These are phyloP conservation scores for Trachelus stipa DNA, from an alignment of 2,888 invertebrate species.

Conservation along the genomic window DNA sequence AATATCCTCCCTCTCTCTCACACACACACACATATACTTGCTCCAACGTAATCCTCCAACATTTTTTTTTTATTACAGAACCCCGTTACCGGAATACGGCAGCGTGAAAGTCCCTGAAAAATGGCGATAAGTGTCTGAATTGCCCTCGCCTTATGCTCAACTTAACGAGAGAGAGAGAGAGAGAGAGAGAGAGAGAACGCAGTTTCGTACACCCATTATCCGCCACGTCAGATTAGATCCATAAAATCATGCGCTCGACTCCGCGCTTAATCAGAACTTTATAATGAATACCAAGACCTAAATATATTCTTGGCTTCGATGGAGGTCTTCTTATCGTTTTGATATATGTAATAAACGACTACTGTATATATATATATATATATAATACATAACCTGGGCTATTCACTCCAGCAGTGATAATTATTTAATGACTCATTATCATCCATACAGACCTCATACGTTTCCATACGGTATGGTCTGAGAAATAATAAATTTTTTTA, in stretches of 20 bases:
- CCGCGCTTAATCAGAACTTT: slow-evolving; percentile 36
- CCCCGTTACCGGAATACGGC: background rate
- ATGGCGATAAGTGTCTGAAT: background rate
- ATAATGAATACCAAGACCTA: slow-evolving; percentile 34
- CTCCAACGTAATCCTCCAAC: background rate
- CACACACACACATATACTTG: no score
- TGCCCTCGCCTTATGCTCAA: background rate
- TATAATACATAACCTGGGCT: background rate
- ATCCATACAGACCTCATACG: background rate
- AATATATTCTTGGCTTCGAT: background rate
- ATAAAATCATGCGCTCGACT: background rate
- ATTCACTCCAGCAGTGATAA: slow-evolving; percentile 27
- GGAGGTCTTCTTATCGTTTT: background rate
- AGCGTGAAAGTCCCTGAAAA: background rate
- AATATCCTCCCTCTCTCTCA: background rate
- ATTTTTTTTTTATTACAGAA: background rate
- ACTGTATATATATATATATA: background rate
- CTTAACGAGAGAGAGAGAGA: background rate
- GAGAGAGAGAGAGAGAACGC: background rate
- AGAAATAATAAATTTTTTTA: background rate
- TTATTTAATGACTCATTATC: slow-evolving; percentile 52
- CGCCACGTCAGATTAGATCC: background rate
- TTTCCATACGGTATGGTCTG: background rate
- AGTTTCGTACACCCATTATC: background rate
- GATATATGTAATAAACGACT: background rate